Conservation (phyloP, 2,888 invertebrate species). For the Coleophora deauratella region DNA sequence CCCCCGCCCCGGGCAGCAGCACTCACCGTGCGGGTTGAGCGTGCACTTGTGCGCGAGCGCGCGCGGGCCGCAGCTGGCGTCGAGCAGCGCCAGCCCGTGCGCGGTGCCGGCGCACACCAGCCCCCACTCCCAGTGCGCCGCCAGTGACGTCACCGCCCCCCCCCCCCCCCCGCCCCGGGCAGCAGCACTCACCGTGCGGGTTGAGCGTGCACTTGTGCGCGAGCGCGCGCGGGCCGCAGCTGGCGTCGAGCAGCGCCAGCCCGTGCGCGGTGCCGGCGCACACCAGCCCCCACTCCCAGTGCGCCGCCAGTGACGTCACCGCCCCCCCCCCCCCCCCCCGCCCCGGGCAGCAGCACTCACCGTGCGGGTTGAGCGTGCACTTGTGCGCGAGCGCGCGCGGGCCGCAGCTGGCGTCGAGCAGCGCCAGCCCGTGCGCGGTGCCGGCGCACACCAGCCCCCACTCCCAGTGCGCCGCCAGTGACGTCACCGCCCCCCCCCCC, state of each 20-base stretch:
- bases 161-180: no score
- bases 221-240: constrained; percentile 82
- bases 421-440: constrained; percentile 95
- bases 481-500: constrained; percentile 94
- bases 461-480: constrained; percentile 90
- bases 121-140: constrained; percentile 93
- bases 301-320: constrained; percentile 90
- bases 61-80: constrained; percentile 80
- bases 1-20: no score
- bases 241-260: constrained; percentile 90
- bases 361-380: constrained; percentile 95
- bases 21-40: constrained; percentile 90
- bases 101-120: constrained; percentile 94
- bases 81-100: constrained; percentile 93
- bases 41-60: constrained; percentile 93
- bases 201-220: constrained; percentile 94
- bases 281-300: constrained; percentile 93
- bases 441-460: constrained; percentile 95
- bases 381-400: constrained; percentile 88
- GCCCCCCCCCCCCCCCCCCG: no score
- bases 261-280: constrained; percentile 97
- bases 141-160: constrained; percentile 92
- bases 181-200: constrained; percentile 89
- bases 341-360: no score
- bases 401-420: constrained; percentile 86